phyloP scores from a whole-genome alignment of 2,888 invertebrate species.

The Hydroisotoma schaefferi region DNA sequence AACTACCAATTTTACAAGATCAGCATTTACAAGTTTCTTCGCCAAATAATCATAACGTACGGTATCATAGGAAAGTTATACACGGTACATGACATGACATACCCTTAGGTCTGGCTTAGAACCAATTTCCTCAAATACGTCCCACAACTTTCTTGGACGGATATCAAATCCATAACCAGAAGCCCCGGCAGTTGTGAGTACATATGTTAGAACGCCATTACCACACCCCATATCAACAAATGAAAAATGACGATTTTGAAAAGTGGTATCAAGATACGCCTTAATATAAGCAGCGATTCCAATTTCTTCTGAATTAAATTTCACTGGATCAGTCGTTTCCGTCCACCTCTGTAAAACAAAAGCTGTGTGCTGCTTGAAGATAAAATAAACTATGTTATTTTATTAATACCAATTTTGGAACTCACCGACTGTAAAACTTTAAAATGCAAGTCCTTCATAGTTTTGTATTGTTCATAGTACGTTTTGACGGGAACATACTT shows the following conservation, averaged over 20 bases:
- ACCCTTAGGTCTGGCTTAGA: conserved; percentile 63
- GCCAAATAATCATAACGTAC: too few relatives aligned
- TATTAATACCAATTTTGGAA: too few relatives aligned
- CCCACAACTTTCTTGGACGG: conserved; percentile 82
- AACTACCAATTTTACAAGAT: too few relatives aligned
- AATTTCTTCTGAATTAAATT: conserved; percentile 94
- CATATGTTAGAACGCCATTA: conserved; percentile 87
- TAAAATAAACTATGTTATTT: not conserved
- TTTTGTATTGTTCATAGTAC: conserved; percentile 69
- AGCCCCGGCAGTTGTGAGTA: conserved; percentile 79
- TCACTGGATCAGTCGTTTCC: conserved; percentile 87
- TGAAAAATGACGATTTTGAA: conserved; percentile 54
- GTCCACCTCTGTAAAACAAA: conserved; percentile 69
- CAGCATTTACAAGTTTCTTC: too few relatives aligned
- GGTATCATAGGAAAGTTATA: too few relatives aligned
- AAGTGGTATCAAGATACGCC: conserved; percentile 54
- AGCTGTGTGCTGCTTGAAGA: not conserved
- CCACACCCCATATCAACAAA: conserved; percentile 98
- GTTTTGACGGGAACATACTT: conserved; percentile 63
- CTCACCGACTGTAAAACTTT: conserved; percentile 66
- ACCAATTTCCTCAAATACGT: conserved; percentile 61
- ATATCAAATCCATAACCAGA: conserved; percentile 74
- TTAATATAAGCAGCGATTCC: conserved; percentile 85
- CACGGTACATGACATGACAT: conserved; percentile 49
- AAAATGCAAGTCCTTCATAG: conserved; percentile 75